Evolutionary conservation across 1,140 invertebrate species (phyloP).

Genomic region (Aphis gossypii): DNA sequence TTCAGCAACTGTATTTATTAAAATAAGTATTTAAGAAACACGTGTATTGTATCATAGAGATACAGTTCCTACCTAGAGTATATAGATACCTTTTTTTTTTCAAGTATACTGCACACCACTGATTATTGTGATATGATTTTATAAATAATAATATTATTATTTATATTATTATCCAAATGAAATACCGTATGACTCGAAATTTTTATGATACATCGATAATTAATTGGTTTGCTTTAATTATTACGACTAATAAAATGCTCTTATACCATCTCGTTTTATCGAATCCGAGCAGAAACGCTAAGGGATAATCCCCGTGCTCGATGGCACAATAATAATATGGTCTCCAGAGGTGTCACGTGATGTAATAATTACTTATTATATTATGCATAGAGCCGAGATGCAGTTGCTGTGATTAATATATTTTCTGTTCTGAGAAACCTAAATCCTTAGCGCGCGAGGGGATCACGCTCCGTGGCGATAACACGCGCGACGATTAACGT

Average conservation of each 20-base stretch:
- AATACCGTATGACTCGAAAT: background rate
- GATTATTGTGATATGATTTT: background rate
- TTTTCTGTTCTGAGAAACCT: background rate
- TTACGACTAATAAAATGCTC: background rate
- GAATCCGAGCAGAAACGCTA: background rate
- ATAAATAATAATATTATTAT: background rate
- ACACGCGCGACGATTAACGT: background rate
- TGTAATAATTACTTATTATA: background rate
- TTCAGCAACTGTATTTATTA: no score
- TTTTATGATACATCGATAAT: no score
- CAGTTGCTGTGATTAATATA: background rate
- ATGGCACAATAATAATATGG: background rate
- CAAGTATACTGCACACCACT: background rate
- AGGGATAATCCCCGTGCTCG: background rate
- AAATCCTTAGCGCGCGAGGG: background rate
- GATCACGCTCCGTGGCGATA: background rate
- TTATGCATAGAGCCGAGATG: background rate
- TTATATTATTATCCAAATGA: background rate
- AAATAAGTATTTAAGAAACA: no score
- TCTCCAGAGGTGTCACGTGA: background rate
- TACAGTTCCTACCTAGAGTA: no score
- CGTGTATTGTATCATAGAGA: no score
- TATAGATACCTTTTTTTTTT: background rate
- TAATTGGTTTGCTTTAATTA: background rate
- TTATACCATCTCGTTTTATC: background rate